Percentiles rank a stretch among this genome's conserved stretches.
Conservation (phyloP, 2,888 invertebrate species). For the Caenorhabditis zanzibari region DNA sequence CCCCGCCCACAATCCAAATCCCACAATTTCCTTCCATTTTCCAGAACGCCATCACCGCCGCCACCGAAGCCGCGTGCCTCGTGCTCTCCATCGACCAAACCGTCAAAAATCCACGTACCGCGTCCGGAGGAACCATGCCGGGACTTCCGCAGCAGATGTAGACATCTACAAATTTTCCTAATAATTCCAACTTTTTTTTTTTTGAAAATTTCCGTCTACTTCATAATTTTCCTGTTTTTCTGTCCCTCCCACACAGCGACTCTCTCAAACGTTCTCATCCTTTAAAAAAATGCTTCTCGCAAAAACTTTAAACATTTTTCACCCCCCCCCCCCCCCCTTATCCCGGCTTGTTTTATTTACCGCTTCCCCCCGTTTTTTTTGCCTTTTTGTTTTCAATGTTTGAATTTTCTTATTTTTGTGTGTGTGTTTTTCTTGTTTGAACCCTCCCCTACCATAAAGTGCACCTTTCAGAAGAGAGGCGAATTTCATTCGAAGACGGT, state of each 20-base stretch:
- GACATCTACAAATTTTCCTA: background rate
- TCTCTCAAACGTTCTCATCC: constrained; percentile 55
- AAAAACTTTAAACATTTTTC: constrained; percentile 49
- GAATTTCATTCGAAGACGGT: constrained; percentile 5
- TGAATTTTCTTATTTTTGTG: constrained; percentile 17
- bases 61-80: constrained; percentile 94
- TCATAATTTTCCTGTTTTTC: constrained; percentile 32
- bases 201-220: constrained; percentile 39
- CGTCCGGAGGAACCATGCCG: constrained; percentile 81
- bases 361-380: constrained; percentile 46
- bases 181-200: background rate
- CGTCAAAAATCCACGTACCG: constrained; percentile 89
- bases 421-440: background rate
- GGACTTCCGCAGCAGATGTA: constrained; percentile 76
- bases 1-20: no score
- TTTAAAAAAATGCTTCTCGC: constrained; percentile 15
- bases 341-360: constrained; percentile 53
- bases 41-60: constrained; percentile 96
- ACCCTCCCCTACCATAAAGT: background rate
- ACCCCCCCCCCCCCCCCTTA: no score
- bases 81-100: constrained; percentile 98
- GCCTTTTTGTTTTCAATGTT: constrained; percentile 24
- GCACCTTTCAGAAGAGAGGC: background rate
- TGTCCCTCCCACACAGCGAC: constrained; percentile 7
- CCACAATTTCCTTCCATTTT: constrained; percentile 15